These are phyloP conservation scores for Tiliacea aurago DNA, from an alignment of 2,888 invertebrate species.

Conservation along the genomic window DNA sequence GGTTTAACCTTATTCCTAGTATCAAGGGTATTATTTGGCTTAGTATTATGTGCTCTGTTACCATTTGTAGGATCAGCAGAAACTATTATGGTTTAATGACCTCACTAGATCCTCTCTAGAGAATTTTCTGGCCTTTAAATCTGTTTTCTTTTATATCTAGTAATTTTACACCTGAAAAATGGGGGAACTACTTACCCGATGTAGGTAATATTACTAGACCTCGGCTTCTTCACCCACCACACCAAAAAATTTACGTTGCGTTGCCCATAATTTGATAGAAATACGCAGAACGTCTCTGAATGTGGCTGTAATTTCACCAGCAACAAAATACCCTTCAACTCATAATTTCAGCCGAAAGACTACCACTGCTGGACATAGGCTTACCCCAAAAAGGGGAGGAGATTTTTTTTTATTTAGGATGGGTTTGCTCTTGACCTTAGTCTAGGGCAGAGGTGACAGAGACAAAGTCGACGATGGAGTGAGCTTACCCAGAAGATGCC, in stretches of 20 bases:
- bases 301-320: background rate
- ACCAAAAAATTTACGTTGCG: background rate
- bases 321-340: background rate
- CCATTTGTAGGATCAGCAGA: conserved; percentile 1
- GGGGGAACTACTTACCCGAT: too few species aligned
- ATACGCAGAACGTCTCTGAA: background rate
- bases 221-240: background rate
- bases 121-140: background rate
- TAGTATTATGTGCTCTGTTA: background rate
- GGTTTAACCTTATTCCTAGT: conserved; percentile 4
- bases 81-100: background rate
- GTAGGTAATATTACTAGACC: too few species aligned
- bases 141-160: background rate
- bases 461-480: too few species aligned
- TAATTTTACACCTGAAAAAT: background rate
- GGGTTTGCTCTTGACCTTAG: too few species aligned
- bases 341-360: too few species aligned
- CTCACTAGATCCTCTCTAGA: background rate
- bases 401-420: too few species aligned
- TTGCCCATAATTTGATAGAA: background rate
- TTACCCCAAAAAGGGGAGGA: too few species aligned
- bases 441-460: too few species aligned
- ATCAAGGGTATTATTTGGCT: conserved; percentile 14
- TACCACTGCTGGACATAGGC: too few species aligned
- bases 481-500: too few species aligned